Evolutionary conservation across 2,888 invertebrate genomes (phyloP), one percentile per base, ranked within the genome.

Genomic region (Spicauda simplicius): DNA sequence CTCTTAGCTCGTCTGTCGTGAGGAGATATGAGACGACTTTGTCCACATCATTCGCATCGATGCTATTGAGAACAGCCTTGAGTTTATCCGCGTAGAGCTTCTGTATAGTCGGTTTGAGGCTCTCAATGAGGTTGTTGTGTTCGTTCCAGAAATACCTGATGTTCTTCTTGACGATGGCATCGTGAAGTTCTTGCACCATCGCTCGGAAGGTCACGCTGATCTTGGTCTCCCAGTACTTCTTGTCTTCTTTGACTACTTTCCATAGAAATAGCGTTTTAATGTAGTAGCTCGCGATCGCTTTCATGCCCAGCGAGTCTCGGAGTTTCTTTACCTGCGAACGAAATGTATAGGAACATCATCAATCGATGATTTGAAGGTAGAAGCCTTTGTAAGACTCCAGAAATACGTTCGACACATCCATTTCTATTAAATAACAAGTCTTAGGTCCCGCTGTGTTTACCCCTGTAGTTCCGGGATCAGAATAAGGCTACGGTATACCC

Each of bases 261-360:
- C 93, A 91, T 10, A 94, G 80, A 71, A 93, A 93, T 2, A 94
- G 74, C 0, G 94, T 94, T 77, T 95, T 95, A 53, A 95, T 94
- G 74, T 93, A 94, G 75, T 95, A 95, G 71, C 95, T 95, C 0
- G 94, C 91, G 48, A 95, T 87, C 0, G 76, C 79, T 57, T 86
- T 83, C 83, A 94, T 87, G 2, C 85, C 78, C 1, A 88, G 80
- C 0, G 80, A 81, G 72, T 94, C 93, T 8, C 94, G 86, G 10
- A 95, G 74, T 84, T 94, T 94, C 86, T 95, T 91, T 2, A 91
- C 74, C 91, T 91, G 77, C 12, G 77, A 81, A 18, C 16, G 4
- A 33, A 25, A 25, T 25, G 25, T 25, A 4, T 5, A 25, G n/a
- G n/a, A n/a, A 4, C 5, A 25, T 25, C 25, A 25, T 25, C 25